Conservation (phyloP, 2,888 invertebrate species). For the Epirrhoe tristata region DNA sequence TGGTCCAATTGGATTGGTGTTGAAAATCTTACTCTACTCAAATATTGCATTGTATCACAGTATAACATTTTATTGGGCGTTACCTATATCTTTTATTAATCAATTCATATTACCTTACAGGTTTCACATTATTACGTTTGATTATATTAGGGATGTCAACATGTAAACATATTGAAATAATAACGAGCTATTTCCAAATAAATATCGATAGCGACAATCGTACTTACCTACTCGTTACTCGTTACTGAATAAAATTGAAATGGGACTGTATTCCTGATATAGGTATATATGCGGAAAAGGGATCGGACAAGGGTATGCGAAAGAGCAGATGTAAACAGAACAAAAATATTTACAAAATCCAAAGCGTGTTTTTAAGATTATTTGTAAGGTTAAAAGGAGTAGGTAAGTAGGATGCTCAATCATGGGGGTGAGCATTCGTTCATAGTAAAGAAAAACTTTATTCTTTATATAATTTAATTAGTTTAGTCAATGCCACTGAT, state of each 20-base stretch:
- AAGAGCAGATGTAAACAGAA: constrained; percentile 55
- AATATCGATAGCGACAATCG: constrained; percentile 21
- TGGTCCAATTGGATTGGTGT: background rate
- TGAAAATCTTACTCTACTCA: background rate
- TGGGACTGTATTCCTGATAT: constrained; percentile 16
- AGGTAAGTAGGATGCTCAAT: no score
- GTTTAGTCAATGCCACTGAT: no score
- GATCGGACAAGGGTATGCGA: constrained; percentile 55
- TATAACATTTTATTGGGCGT: background rate
- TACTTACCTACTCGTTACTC: constrained; percentile 29
- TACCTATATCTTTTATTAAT: background rate
- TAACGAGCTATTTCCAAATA: constrained; percentile 18
- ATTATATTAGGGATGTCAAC: background rate
- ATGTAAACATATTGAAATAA: constrained; percentile 15
- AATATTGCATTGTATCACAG: background rate
- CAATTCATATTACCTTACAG: background rate
- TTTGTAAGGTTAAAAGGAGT: constrained; percentile 36
- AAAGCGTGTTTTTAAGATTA: constrained; percentile 29
- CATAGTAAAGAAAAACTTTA: no score
- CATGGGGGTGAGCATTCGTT: background rate
- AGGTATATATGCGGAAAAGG: constrained; percentile 41
- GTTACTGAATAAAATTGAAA: constrained; percentile 36
- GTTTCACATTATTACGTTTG: background rate
- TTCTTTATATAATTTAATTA: no score
- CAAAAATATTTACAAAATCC: constrained; percentile 55